Base-by-base conservation (phyloP, 2,888 invertebrate species). In the Megaustenia siamemsis region DNA sequence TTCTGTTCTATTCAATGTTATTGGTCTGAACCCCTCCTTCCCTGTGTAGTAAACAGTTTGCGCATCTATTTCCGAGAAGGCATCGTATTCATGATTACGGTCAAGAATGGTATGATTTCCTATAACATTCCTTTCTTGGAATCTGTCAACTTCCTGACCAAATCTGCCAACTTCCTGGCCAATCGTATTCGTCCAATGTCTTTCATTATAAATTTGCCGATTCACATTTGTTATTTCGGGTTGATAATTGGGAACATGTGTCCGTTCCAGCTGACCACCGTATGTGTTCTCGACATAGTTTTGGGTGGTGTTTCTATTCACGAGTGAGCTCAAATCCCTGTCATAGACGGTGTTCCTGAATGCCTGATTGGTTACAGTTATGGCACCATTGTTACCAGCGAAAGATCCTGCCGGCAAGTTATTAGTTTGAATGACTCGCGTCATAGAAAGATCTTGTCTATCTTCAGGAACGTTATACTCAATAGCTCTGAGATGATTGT, bases 1-100 rank as follows among this genome's bases (percentile, higher is more conserved):
- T 6, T 32, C 40, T 69, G 28, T 15, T 82, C 40, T 71, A 60
- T 43, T 28, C 32, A 82, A 45, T 24, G 10, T 40, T 32, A 43
- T 38, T 0, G 75, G 73, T 8, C 1, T 32, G 45, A 56, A 53
- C 1, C 71, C 69, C 32, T 69, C 78, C 35, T 68, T 49, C 0
- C 83, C 83, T 0, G 77, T 83, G 45, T 83, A 83, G 68, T 56
- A 83, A 43, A 83, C 71, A 32, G 83, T 83, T 75, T 83, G 78
- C 1, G 71, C 40, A 24, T 83, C 78, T 0, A 56, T 35, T 32
- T 83, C 77, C 4, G 76, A 76, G 53, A 77, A 66, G 45, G 68
- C 49, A 68, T 83, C 68, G 35, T 56, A 63, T n/a, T 21, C 56
- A 40, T n/a, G 10, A 28, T 24, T 21, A 24, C 35, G 49, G 28